Percentiles rank a stretch among this genome's conserved stretches.
These are phyloP conservation scores for Eristalinus sepulchralis DNA, from an alignment of 2,888 invertebrate genomes.

Conservation along the genomic window DNA sequence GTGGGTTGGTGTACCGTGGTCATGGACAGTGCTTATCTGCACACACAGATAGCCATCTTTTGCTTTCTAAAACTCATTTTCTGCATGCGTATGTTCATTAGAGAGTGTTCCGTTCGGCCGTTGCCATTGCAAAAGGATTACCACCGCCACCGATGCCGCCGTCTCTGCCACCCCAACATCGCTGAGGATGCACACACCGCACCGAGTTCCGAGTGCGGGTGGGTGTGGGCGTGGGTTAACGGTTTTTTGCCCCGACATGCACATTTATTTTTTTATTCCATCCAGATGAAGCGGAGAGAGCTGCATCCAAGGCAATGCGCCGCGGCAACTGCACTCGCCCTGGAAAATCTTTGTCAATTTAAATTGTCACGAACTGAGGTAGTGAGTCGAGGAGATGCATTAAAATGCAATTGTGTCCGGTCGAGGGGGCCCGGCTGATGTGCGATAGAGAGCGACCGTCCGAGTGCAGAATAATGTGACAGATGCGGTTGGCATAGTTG, in stretches of 20 bases:
- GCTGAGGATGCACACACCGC: conserved; percentile 4
- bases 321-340: conserved; percentile 21
- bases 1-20: background rate
- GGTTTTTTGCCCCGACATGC: conserved; percentile 24
- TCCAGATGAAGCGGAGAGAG: conserved; percentile 14
- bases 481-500: conserved; percentile 56
- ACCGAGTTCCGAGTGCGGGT: background rate
- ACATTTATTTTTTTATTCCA: conserved; percentile 38
- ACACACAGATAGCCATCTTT: conserved; percentile 45
- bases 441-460: background rate
- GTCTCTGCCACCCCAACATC: background rate
- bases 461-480: conserved; percentile 54
- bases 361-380: conserved; percentile 62
- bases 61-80: conserved; percentile 61
- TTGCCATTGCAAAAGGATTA: conserved; percentile 46
- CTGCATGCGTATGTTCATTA: conserved; percentile 63
- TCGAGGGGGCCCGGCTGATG: background rate
- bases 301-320: conserved; percentile 43
- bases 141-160: background rate
- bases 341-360: conserved; percentile 62
- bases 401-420: conserved; percentile 48
- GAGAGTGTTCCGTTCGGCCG: conserved; percentile 38
- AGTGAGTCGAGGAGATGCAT: conserved; percentile 45
- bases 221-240: background rate
- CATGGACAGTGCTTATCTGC: conserved; percentile 8